Base-by-base conservation (phyloP, 35 echinoderm and acorn worm genomes). In the Apostichopus japonicus region DNA sequence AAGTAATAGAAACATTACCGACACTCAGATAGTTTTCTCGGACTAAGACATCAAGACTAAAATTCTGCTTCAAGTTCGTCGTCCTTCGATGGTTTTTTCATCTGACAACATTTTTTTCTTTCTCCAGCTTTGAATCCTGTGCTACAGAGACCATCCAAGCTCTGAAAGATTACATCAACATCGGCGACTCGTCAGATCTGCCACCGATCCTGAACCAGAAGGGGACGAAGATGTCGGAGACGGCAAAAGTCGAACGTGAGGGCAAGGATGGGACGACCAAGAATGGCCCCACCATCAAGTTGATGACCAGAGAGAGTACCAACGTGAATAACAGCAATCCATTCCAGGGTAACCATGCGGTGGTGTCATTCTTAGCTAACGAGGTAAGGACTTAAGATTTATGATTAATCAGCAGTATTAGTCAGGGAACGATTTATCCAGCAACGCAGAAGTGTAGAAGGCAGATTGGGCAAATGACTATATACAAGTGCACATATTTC, bases 101-200 rank as follows among this genome's bases (percentile, higher is more conserved):
- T 19, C 70, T 17, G 11, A 16, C 10, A 6, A 16, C n/a, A 19
- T 75, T 21, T 23, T 21, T 23, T 87, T 6, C 0, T 10, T 33
- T 21, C 13, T 10, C 54, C 67, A 99, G 97, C 65, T 95, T 93
- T 87, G 95, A 98, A 76, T 72, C 92, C 6, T 96, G 95, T 65
- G 90, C 93, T 25, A 83, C 86, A 19, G 95, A 96, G 27, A 95
- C 92, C 65, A 92, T 99, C 33, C 87, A 80, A 15, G 90, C 92
- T 14, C 61, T 98, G 83, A 95, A 98, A 84, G 92, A 98, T 5
- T 98, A 98, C 84, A 94, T 93, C 65, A 90, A 93, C 56, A 95
- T 98, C 19, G 76, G 90, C 6, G 77, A 94, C 94, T 94, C 90
- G 72, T 54, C 90, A 53, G 71, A 90, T 27, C 92, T 95, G 8